A percentile compares a stretch with the other conserved stretches of the same genome.
Evolutionary conservation across 2,113 vertebrate genomes (phyloP).

Genomic region (Oreotrochilus melanogaster): DNA sequence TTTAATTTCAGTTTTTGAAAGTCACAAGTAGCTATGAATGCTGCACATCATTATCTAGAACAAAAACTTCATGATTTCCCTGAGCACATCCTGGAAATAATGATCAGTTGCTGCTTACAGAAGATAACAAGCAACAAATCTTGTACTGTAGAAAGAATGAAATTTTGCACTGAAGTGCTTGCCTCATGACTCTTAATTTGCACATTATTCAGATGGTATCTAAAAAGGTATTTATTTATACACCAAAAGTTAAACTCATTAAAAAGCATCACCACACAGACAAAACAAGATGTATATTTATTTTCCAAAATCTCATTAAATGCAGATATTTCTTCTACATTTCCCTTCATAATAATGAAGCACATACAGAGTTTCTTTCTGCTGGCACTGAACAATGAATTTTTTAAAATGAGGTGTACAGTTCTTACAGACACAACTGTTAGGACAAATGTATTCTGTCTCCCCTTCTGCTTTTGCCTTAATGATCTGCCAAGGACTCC

Average conservation of each 20-base stretch:
- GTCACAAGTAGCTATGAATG: slow-evolving; percentile 34
- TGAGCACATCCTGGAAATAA: slow-evolving; percentile 62
- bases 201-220: slow-evolving; percentile 32
- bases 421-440: background rate
- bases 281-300: slow-evolving; percentile 27
- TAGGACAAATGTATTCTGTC: background rate
- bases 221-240: slow-evolving; percentile 43
- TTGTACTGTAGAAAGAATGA: slow-evolving; percentile 18
- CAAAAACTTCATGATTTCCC: slow-evolving; percentile 63
- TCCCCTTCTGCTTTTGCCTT: background rate
- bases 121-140: slow-evolving; percentile 66
- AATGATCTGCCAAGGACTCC: background rate
- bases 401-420: background rate
- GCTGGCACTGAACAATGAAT: background rate
- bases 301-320: slow-evolving; percentile 65
- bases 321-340: slow-evolving; percentile 8
- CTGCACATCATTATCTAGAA: slow-evolving; percentile 64
- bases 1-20: slow-evolving; percentile 57
- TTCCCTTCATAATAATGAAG: slow-evolving; percentile 21
- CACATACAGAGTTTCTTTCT: background rate
- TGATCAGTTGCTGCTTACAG: slow-evolving; percentile 52
- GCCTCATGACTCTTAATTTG: slow-evolving; percentile 35
- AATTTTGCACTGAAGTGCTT: background rate
- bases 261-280: background rate
- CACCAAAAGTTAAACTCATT: slow-evolving; percentile 46